phyloP scores from a whole-genome alignment of 1,140 invertebrate species.

The Branchinecta lynchi region DNA sequence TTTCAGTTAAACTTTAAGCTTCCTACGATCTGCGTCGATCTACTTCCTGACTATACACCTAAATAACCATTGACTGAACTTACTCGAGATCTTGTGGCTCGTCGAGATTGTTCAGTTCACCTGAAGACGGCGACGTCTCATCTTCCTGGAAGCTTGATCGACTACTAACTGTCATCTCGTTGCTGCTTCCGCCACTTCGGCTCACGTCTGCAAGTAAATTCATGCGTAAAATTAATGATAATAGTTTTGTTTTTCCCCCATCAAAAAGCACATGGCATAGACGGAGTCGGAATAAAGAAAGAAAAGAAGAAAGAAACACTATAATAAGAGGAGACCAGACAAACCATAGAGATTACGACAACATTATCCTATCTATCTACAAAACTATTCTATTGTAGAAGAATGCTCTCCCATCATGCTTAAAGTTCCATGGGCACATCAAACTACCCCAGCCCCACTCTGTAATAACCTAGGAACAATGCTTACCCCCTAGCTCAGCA shows the following conservation, averaged over 20 bases:
- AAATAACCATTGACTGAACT: background rate
- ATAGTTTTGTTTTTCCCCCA: too few species aligned
- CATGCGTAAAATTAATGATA: background rate
- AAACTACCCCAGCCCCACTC: too few species aligned
- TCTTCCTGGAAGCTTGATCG: background rate
- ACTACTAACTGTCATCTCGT: background rate
- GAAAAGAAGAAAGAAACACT: background rate
- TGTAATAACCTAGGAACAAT: too few species aligned
- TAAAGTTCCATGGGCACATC: too few species aligned
- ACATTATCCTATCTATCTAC: background rate
- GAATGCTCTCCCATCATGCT: too few species aligned
- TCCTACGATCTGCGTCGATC: too few species aligned
- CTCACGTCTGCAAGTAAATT: background rate
- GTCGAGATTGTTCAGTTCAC: background rate
- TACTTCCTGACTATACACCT: too few species aligned
- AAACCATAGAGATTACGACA: background rate
- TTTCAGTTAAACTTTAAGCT: too few species aligned
- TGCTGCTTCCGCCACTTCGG: background rate
- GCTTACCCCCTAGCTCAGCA: too few species aligned
- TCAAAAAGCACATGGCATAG: background rate
- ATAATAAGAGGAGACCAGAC: background rate
- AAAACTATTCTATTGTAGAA: too few species aligned
- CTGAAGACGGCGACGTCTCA: background rate
- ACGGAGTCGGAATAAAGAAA: background rate
- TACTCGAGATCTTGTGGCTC: background rate